These are phyloP conservation scores for Pissodes strobi DNA, from an alignment of 1,140 invertebrate species.

Conservation along the genomic window DNA sequence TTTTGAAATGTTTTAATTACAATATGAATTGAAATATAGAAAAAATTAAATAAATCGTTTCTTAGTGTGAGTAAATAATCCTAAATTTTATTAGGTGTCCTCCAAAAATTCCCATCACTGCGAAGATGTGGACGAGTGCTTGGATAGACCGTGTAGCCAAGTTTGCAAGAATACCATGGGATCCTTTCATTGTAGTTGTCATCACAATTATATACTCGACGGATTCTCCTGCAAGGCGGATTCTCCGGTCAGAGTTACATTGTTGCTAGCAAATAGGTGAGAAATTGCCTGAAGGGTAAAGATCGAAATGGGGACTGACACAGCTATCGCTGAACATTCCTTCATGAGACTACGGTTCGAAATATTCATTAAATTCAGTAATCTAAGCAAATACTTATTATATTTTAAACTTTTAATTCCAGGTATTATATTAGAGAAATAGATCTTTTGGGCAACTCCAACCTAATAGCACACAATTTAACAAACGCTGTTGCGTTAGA, in stretches of 20 bases:
- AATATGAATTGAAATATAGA: no score
- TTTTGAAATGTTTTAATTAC: no score
- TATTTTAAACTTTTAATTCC: no score
- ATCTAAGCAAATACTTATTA: no score
- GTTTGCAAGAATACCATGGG: slow-evolving; percentile 81
- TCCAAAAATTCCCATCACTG: slow-evolving; percentile 64
- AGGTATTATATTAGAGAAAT: slow-evolving; percentile 79
- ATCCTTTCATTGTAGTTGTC: slow-evolving; percentile 81
- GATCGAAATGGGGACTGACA: no score
- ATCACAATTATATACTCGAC: slow-evolving; percentile 74
- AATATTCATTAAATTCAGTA: no score
- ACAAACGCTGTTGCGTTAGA: slow-evolving; percentile 87
- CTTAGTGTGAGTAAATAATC: no score
- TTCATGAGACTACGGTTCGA: no score
- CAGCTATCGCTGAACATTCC: no score
- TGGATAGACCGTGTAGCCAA: slow-evolving; percentile 79
- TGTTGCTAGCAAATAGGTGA: slow-evolving; percentile 73
- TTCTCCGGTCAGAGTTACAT: slow-evolving; percentile 61
- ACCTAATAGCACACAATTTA: slow-evolving; percentile 72
- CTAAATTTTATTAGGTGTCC: no score
- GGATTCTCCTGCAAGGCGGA: slow-evolving; percentile 71
- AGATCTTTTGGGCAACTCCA: slow-evolving; percentile 60
- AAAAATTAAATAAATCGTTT: no score
- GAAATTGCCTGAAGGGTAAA: no score
- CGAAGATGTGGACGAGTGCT: slow-evolving; percentile 81